Percentiles rank a stretch among this genome's conserved stretches.
Conservation (phyloP, 2,888 invertebrate genomes). For the Synanthedon andrenaeformis region DNA sequence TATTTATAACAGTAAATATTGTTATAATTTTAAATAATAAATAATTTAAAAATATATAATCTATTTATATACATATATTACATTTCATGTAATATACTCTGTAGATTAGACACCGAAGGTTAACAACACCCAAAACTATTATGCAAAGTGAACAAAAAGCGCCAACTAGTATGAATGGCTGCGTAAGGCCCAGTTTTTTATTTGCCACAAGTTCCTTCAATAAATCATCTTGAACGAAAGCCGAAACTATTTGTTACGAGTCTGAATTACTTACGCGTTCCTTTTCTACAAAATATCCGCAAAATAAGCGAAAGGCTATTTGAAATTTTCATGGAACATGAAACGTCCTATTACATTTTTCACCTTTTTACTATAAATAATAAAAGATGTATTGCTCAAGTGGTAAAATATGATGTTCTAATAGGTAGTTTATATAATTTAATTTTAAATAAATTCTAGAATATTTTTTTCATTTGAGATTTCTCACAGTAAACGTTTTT, state of each 20-base stretch:
- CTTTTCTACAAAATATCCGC: neutral
- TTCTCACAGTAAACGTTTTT: no score
- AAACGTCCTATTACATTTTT: neutral
- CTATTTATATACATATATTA: no score
- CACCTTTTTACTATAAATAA: neutral
- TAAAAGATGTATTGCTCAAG: neutral
- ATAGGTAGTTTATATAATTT: no score
- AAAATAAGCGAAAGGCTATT: neutral
- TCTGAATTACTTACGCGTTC: neutral
- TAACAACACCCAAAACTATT: neutral
- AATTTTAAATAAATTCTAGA: no score
- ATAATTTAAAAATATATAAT: no score
- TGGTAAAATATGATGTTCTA: neutral
- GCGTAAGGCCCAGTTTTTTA: neutral
- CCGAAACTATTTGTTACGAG: conserved; percentile 1
- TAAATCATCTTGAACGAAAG: conserved; percentile 1
- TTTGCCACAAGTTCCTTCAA: neutral
- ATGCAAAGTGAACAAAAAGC: neutral
- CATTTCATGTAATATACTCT: no score
- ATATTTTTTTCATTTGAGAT: no score
- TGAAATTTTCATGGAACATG: neutral
- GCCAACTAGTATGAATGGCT: neutral
- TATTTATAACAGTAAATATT: no score
- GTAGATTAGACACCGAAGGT: no score
- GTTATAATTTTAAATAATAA: no score